Evolutionary conservation across 1,140 invertebrate genomes (phyloP).

Genomic region (Brachystomella parvula): DNA sequence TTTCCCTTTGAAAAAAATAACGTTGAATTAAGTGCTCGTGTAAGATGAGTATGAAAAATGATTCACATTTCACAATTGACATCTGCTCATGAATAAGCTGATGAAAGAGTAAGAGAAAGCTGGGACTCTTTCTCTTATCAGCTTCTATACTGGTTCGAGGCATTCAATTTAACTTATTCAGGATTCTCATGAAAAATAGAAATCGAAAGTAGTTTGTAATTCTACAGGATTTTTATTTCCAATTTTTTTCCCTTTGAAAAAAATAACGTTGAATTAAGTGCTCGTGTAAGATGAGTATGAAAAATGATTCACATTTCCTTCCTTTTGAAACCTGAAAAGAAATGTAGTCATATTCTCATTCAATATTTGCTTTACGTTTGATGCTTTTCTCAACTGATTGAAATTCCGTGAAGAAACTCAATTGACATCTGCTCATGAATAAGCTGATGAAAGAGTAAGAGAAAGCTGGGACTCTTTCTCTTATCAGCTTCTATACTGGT

Average conservation of each 20-base stretch:
- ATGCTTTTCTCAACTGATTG: too few species aligned
- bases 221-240: too few species aligned
- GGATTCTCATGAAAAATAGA: too few species aligned
- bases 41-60: not conserved
- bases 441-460: conserved; percentile 5
- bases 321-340: not conserved
- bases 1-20: too few species aligned
- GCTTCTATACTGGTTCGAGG: not conserved
- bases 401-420: too few species aligned
- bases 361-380: conserved; percentile 7
- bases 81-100: conserved; percentile 1
- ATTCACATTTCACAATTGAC: not conserved
- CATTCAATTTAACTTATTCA: too few species aligned
- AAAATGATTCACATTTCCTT: not conserved
- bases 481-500: not conserved
- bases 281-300: not conserved
- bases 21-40: too few species aligned
- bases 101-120: not conserved
- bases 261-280: too few species aligned
- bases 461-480: not conserved
- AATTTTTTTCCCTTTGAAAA: too few species aligned
- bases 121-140: not conserved
- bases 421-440: conserved; percentile 2
- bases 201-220: too few species aligned
- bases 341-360: not conserved